phyloP scores from a whole-genome alignment of 2,888 invertebrate genomes.

The Pseudococcus longispinus region DNA sequence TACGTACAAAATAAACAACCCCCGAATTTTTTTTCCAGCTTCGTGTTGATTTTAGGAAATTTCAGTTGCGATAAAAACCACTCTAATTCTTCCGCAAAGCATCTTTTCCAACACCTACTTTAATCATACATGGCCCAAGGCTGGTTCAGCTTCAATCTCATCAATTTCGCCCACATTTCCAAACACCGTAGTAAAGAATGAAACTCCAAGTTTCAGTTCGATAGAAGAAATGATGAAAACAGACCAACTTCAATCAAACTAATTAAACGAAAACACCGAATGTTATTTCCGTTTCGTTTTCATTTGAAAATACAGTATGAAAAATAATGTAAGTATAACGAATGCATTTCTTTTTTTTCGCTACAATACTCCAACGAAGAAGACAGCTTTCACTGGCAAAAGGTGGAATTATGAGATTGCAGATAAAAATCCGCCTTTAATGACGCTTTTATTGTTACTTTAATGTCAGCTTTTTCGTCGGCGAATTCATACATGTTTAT shows the following conservation, averaged over 20 bases:
- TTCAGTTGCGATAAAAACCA: too few species aligned
- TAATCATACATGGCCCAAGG: background rate
- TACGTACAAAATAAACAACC: too few species aligned
- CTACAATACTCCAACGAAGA: background rate
- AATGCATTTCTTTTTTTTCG: background rate
- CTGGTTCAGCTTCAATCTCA: background rate
- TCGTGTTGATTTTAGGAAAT: too few species aligned
- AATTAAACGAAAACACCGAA: background rate
- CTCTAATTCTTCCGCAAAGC: background rate
- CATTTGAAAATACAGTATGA: background rate
- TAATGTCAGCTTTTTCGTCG: background rate
- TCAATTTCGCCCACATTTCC: background rate
- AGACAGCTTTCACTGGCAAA: background rate
- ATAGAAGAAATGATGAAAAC: background rate
- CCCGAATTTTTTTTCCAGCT: too few species aligned
- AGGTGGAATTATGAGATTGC: background rate
- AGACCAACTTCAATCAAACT: background rate
- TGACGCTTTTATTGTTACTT: constrained; percentile 7
- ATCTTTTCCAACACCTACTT: background rate
- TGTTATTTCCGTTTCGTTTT: background rate
- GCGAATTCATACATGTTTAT: background rate
- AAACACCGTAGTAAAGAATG: background rate
- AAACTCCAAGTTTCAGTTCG: background rate
- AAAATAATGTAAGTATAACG: background rate
- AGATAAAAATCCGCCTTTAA: constrained; percentile 8